Conservation (phyloP, 2,113 vertebrate genomes). For the Myocastor coypus region DNA sequence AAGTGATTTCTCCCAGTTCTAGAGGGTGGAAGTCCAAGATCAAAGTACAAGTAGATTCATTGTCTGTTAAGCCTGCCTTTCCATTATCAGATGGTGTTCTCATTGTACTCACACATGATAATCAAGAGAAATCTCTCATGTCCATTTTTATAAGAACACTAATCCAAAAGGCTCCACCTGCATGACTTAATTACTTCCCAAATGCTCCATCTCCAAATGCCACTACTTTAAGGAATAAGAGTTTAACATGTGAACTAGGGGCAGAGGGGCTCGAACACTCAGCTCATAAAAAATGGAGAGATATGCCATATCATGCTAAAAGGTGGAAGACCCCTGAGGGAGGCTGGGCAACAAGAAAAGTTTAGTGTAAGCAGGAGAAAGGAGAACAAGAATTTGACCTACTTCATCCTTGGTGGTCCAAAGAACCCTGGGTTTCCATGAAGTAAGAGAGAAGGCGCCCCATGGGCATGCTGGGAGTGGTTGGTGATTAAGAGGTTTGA, state of each 20-base stretch:
- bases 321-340: background rate
- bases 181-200: background rate
- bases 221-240: background rate
- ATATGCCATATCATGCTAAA: background rate
- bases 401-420: conserved; percentile 16
- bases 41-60: background rate
- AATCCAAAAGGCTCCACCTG: background rate
- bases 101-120: no score
- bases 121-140: background rate
- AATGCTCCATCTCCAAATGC: background rate
- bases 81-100: background rate
- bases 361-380: background rate
- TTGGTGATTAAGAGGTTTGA: conserved; percentile 52
- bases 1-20: background rate
- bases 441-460: conserved; percentile 35
- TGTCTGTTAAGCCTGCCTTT: background rate
- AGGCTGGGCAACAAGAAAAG: background rate
- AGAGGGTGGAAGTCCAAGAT: background rate
- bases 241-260: background rate
- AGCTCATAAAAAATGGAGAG: background rate
- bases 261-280: background rate
- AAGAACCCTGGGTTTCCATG: conserved; percentile 49
- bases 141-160: background rate
- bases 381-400: conserved; percentile 28
- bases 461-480: background rate